A percentile compares a stretch with the other conserved stretches of the same genome.
phyloP scores from a whole-genome alignment of 1,140 invertebrate genomes.

The Drosophila asahinai region DNA sequence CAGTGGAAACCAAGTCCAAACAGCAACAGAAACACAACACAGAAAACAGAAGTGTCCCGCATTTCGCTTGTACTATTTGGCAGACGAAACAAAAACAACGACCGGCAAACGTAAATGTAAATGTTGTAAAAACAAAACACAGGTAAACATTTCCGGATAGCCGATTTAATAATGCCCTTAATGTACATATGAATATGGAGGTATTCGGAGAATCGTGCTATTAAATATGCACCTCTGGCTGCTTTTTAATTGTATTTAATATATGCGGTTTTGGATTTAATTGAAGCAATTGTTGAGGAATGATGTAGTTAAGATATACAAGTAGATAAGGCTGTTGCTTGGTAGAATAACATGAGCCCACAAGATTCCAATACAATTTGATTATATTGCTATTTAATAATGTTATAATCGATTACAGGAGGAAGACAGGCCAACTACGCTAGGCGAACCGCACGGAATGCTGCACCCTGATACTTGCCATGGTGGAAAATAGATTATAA shows the following conservation, averaged over 20 bases:
- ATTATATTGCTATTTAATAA: too few species aligned
- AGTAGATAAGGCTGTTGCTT: neutral
- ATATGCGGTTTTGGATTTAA: neutral
- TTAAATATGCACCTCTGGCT: conserved; percentile 5
- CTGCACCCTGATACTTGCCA: too few species aligned
- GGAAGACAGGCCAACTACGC: too few species aligned
- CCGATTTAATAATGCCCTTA: conserved; percentile 29
- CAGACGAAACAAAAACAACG: conserved; percentile 58
- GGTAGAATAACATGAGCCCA: too few species aligned
- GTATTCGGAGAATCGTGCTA: conserved; percentile 1
- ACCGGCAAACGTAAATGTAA: conserved; percentile 37
- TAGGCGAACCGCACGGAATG: too few species aligned
- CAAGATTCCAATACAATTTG: too few species aligned
- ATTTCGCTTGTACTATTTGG: conserved; percentile 33
- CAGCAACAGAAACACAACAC: conserved; percentile 29
- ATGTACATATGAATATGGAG: neutral
- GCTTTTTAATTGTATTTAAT: neutral
- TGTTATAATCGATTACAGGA: too few species aligned
- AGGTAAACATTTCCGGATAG: conserved; percentile 11
- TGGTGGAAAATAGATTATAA: too few species aligned
- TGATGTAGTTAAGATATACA: neutral
- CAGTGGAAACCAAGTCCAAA: conserved; percentile 57
- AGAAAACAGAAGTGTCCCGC: conserved; percentile 38
- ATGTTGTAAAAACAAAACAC: conserved; percentile 23
- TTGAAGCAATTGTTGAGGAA: neutral